Evolutionary conservation across 2,888 invertebrate species (phyloP).

Genomic region (Ornithoptera alexandrae): DNA sequence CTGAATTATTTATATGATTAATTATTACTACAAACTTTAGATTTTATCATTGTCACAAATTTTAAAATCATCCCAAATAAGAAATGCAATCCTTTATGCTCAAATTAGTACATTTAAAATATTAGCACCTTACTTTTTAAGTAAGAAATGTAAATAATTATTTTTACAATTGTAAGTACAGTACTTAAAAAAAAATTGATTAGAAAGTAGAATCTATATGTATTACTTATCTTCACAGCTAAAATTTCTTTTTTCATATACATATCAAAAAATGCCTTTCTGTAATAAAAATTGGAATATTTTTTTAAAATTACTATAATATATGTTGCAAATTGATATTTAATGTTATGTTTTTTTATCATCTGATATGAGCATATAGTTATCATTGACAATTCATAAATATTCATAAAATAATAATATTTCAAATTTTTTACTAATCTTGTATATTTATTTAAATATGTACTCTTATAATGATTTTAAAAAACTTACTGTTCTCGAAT

Average conservation of each 20-base stretch:
- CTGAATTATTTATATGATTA: background rate
- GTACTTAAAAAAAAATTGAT: conserved; percentile 21
- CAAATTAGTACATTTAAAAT: conserved; percentile 24
- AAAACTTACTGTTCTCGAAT: too few relatives aligned
- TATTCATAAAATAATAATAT: too few relatives aligned
- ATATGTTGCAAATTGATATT: too few relatives aligned
- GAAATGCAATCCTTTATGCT: conserved; percentile 26
- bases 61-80: conserved; percentile 17
- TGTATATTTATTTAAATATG: too few relatives aligned
- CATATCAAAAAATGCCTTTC: too few relatives aligned
- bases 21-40: background rate
- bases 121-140: conserved; percentile 18
- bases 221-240: background rate
- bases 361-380: too few relatives aligned
- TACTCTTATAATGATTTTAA: too few relatives aligned
- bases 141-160: conserved; percentile 4
- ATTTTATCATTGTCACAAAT: conserved; percentile 3
- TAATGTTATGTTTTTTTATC: too few relatives aligned
- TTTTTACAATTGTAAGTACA: conserved; percentile 18
- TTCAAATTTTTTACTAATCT: too few relatives aligned
- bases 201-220: background rate
- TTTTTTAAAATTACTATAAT: too few relatives aligned
- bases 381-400: too few relatives aligned
- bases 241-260: background rate
- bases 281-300: too few relatives aligned